Conservation (phyloP, 2,888 invertebrate species). For the Catocala fraxini region DNA sequence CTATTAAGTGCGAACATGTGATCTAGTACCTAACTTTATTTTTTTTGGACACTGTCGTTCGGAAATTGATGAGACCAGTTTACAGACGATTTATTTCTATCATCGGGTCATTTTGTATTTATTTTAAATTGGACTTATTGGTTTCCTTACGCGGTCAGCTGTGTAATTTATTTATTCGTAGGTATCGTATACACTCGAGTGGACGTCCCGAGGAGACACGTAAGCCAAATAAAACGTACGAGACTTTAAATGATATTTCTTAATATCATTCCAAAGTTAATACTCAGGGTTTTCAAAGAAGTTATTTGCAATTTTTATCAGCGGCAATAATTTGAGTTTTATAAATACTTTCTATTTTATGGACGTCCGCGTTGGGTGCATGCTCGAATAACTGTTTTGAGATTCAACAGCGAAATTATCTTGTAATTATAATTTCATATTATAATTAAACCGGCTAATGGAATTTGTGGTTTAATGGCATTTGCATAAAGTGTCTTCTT, state of each 20-base stretch:
- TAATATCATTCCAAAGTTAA: constrained; percentile 84
- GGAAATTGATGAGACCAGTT: constrained; percentile 86
- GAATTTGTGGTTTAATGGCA: constrained; percentile 78
- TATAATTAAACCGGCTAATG: constrained; percentile 75
- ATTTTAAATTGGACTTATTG: constrained; percentile 77
- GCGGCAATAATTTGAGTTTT: constrained; percentile 68
- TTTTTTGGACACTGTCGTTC: constrained; percentile 79
- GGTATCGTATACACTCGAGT: constrained; percentile 58
- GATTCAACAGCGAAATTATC: constrained; percentile 83
- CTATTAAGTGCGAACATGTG: constrained; percentile 86
- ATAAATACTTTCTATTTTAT: constrained; percentile 78
- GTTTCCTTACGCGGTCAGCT: constrained; percentile 79
- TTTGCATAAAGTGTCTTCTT: constrained; percentile 81
- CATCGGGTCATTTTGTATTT: constrained; percentile 70
- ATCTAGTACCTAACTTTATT: constrained; percentile 82
- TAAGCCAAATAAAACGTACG: constrained; percentile 44
- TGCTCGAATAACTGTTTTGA: constrained; percentile 80
- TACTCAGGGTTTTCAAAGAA: constrained; percentile 56
- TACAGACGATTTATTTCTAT: constrained; percentile 76
- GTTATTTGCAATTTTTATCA: constrained; percentile 60
- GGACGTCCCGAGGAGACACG: constrained; percentile 56
- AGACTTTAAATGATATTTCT: constrained; percentile 82
- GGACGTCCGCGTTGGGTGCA: constrained; percentile 70
- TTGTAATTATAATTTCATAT: constrained; percentile 85
- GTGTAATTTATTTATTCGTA: constrained; percentile 72